Base-by-base conservation (phyloP, 2,888 invertebrate species). In the Coremacera marginata region DNA sequence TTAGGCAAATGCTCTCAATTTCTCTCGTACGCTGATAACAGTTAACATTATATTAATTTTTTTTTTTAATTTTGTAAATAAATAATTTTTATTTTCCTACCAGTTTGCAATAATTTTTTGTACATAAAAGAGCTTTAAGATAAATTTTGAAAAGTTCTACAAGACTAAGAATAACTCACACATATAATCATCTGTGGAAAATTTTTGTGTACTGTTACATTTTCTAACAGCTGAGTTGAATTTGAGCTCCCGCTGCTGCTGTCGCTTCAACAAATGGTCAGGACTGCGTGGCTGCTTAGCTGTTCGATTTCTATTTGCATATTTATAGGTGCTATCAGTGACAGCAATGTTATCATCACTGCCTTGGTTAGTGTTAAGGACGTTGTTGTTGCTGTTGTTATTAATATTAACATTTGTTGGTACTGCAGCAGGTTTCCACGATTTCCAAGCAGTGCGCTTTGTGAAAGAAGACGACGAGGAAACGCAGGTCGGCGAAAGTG, bases 321-420 rank as follows among this genome's bases (percentile, higher is more conserved):
- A 31, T 63, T 31, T 31, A 2, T 31, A 11, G 27, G 27, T n/a
- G 63, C n/a, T 31, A 3, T 60, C 25, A 22, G 14, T 22, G 57
- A 7, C 31, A 16, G 14, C n/a, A 63, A 31, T 34, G 3, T 63
- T 25, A n/a, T 31, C 63, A n/a, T 14, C 34, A 63, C 14, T 25
- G 27, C 16, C 16, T n/a, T 31, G 11, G 5, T 4, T 25, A 22
- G 67, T 37, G 67, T 25, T 25, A 22, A 44, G 44, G 44, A 14
- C 14, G 27, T 68, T n/a, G n/a, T n/a, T n/a, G n/a, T n/a, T n/a
- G 44, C 5, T 49, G 22, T 44, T 68, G 68, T 27, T 68, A 27
- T 34, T 49, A 51, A 8, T 51, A 51, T 82, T 84, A 70, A 83
- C 79, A 81, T 86, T 87, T 19, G 80, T 83, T 60, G 82, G 82